Percentiles rank a stretch among this genome's conserved stretches.
These are phyloP conservation scores for Drosophila helvetica DNA, from an alignment of 2,888 invertebrate species.

Conservation along the genomic window DNA sequence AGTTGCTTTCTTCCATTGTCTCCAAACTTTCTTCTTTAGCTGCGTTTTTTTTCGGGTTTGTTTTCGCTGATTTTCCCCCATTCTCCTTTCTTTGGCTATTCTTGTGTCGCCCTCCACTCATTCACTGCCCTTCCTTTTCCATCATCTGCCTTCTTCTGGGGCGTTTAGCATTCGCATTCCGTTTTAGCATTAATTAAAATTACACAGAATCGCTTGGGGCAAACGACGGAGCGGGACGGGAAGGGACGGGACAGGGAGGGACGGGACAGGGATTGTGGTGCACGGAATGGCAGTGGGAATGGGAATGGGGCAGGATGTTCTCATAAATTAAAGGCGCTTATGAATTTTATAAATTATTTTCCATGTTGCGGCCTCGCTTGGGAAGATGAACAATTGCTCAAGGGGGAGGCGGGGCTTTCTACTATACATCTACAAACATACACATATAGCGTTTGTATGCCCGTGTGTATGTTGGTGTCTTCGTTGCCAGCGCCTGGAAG, in stretches of 20 bases:
- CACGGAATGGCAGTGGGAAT: not conserved
- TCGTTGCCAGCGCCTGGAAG: conserved; percentile 44
- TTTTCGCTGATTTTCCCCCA: conserved; percentile 38
- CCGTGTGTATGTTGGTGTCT: conserved; percentile 17
- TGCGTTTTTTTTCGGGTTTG: conserved; percentile 7
- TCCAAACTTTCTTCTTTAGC: conserved; percentile 36
- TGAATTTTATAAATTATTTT: conserved; percentile 74
- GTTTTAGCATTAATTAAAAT: conserved; percentile 74
- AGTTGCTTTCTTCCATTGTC: conserved; percentile 24
- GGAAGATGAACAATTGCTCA: conserved; percentile 33
- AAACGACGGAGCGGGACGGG: conserved; percentile 6
- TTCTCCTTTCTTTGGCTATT: conserved; percentile 42
- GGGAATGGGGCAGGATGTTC: conserved; percentile 20
- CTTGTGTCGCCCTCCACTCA: conserved; percentile 5
- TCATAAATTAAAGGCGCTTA: conserved; percentile 79
- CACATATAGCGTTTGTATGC: not conserved
- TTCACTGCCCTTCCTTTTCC: not conserved
- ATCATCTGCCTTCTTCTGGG: conserved; percentile 25
- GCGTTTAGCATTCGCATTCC: conserved; percentile 70
- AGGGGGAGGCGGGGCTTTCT: not conserved
- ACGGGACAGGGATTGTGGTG: conserved; percentile 13
- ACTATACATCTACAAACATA: not conserved
- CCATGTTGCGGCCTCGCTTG: conserved; percentile 50
- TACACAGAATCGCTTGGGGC: conserved; percentile 62
- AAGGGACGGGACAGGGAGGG: conserved; percentile 16